Evolutionary conservation across 2,113 vertebrate genomes (phyloP), one percentile per base, ranked within the genome.

Genomic region (Salvator merianae): DNA sequence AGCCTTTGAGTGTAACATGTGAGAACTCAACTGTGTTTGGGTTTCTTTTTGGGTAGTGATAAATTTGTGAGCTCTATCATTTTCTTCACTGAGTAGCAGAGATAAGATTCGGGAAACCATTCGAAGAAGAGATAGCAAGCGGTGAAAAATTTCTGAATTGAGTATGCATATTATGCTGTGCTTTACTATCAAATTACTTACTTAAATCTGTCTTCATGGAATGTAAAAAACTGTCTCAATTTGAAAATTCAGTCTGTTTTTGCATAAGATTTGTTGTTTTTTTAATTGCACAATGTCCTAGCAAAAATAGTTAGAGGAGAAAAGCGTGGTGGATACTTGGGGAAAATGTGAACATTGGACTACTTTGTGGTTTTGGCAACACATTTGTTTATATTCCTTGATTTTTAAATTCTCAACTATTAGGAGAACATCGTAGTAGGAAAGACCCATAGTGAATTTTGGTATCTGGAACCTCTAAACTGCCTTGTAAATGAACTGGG

Each of bases 281-380:
- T 69, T 32, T 10, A 28, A 78, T 3, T 26, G 70, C 10, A 72
- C 50, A 20, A 16, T 14, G 26, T 38, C 24, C 50, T 13, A 7
- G 50, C 22, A 22, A 32, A 68, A 66, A 76, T 71, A 24, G 36
- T 30, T 77, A 53, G 38, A 70, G 18, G 5, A 77, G 34, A 77
- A 63, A 68, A 26, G 18, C 30, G 77, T 55, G 32, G 68, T 34
- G 9, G 72, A 28, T 81, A 38, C 43, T 80, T 76, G 43, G n/a
- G n/a, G n/a, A 69, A 77, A 76, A 76, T 47, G 59, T 36, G 26
- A 43, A 34, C 7, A 47, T 68, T 53, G 73, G 73, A 16, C 59
- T 63, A 79, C 78, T 24, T 72, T 72, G 68, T 72, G 22, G 76
- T 62, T 71, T 84, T 79, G 68, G 69, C 76, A 72, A 12, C 28